Base-by-base conservation (phyloP, 1,140 invertebrate species). In the Papilio polytes region DNA sequence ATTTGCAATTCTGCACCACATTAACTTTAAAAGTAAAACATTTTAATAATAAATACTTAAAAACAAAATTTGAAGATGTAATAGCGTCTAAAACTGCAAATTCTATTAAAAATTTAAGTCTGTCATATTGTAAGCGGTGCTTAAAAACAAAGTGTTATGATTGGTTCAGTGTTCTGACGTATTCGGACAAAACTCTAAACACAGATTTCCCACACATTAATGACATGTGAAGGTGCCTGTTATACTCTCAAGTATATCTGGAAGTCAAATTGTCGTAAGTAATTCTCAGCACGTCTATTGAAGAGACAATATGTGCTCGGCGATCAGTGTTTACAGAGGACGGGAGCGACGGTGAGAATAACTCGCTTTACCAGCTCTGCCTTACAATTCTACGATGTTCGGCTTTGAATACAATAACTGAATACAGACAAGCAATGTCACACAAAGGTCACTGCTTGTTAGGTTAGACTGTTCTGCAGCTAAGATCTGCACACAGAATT, bases 241-340 rank as follows among this genome's bases (percentile, higher is more conserved):
- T 15, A 31, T 36, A 31, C 20, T 31, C 15, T 0, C 22, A 70
- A 31, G 26, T 70, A 63, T 70, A 8, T 15, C 13, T 26, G 6
- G 4, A 31, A 70, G 12, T 70, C 63, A 70, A 70, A 31, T 51
- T 76, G 74, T 76, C 74, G 31, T 51, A 48, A 26, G 48, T 76
- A 15, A 76, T 46, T 76, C 74, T 51, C 6, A 76, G 74, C 74
- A 76, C 74, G 73, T 74, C 41, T 74, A 74, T 74, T 15, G 20
- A 46, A 48, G 22, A 51, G 74, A 76, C 74, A 76, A 76, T 76
- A 76, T 76, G 22, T 76, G 74, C 46, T 76, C 44, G 74, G 41
- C 20, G 74, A 51, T 76, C 74, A 76, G 22, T 48, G 74, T 76
- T 53, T 46, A 51, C 74, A 76, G 44, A 76, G 74, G 74, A 51